Evolutionary conservation across 2,113 vertebrate genomes (phyloP).

Genomic region (Taurulus bubalis): DNA sequence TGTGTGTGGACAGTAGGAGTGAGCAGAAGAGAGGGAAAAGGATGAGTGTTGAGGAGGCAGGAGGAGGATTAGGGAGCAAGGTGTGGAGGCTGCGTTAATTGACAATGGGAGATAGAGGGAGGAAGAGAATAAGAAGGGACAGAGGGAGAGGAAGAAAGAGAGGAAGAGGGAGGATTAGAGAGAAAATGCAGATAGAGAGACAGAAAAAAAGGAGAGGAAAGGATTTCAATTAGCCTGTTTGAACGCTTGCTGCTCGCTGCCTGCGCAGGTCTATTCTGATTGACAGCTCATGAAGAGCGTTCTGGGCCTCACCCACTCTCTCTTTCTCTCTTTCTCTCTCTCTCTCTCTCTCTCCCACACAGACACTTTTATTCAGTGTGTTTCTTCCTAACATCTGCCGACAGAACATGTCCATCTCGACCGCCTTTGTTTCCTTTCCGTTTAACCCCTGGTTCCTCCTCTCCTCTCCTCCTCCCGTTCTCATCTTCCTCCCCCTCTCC

Average conservation of each 20-base stretch:
- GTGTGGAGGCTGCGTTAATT: background rate
- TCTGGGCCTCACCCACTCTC: slow-evolving; percentile 22
- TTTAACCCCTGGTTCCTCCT: background rate
- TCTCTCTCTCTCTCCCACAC: slow-evolving; percentile 11
- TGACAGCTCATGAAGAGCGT: slow-evolving; percentile 54
- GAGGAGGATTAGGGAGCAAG: slow-evolving; percentile 5
- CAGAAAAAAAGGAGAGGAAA: slow-evolving; percentile 1
- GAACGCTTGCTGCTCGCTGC: slow-evolving; percentile 25
- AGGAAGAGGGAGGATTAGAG: background rate
- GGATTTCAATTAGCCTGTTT: slow-evolving; percentile 52
- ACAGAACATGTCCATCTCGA: slow-evolving; percentile 26
- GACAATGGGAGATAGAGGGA: background rate
- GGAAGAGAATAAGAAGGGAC: background rate
- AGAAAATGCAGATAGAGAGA: background rate
- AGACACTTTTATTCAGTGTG: slow-evolving; percentile 11
- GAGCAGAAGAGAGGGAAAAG: background rate
- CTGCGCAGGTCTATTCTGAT: slow-evolving; percentile 38
- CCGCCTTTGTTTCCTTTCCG: slow-evolving; percentile 31
- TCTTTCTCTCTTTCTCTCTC: slow-evolving; percentile 16
- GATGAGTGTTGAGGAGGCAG: background rate
- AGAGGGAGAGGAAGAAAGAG: background rate
- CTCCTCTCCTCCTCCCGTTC: background rate
- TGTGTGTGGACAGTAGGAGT: background rate
- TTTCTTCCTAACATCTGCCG: slow-evolving; percentile 35
- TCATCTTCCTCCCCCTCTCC: background rate